Evolutionary conservation across 2,888 invertebrate genomes (phyloP).

Genomic region (Lepidocyrtinus sp.): DNA sequence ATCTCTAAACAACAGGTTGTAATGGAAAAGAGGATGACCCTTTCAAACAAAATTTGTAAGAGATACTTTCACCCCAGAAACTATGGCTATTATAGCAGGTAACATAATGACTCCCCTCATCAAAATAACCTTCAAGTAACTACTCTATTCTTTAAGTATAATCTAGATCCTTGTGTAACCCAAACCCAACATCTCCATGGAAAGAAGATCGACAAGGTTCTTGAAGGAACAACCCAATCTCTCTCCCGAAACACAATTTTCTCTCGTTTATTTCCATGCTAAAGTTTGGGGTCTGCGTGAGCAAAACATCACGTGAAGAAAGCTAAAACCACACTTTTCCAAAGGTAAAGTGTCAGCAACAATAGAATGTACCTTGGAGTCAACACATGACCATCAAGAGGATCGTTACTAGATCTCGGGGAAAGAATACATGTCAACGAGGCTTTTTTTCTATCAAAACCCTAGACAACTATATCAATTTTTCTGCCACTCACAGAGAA

Average conservation of each 20-base stretch:
- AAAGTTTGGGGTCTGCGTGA: neutral
- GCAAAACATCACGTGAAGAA: neutral
- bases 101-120: neutral
- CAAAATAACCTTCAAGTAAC: neutral
- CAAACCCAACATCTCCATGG: neutral
- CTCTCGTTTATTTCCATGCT: conserved; percentile 3
- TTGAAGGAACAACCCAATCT: neutral
- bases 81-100: conserved; percentile 22
- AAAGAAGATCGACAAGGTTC: neutral
- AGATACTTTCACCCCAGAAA: conserved; percentile 47
- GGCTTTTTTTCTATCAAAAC: neutral
- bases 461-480: too few relatives aligned
- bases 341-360: conserved; percentile 18
- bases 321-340: conserved; percentile 7
- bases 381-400: neutral
- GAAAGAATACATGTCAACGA: neutral
- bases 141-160: too few relatives aligned
- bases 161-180: too few relatives aligned
- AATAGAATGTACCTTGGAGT: neutral
- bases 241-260: neutral
- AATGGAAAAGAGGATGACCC: conserved; percentile 35
- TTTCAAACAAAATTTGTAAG: conserved; percentile 34
- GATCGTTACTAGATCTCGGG: neutral
- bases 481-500: too few relatives aligned
- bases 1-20: too few relatives aligned